Evolutionary conservation across 37 sponge, comb jelly and placozoan species (phyloP), one percentile per base, ranked within the genome.

Genomic region (Beroe ovata): DNA sequence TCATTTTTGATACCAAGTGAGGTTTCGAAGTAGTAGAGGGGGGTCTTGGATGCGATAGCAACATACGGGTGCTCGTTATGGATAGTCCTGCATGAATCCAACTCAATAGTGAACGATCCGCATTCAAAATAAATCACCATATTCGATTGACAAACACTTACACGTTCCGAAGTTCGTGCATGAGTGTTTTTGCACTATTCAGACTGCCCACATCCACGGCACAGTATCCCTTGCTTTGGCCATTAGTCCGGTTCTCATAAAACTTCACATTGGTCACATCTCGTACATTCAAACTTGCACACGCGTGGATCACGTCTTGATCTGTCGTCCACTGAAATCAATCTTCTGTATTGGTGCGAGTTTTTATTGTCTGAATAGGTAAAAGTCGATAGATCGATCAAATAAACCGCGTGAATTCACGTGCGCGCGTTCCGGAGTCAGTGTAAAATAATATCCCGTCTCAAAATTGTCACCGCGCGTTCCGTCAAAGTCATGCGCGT

Each of bases 241-340:
- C 98, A 64, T 97, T 97, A 0, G 94, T 90, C 89, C 95, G 90
- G 92, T 95, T 97, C 90, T 97, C 98, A 54, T 91, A 97, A 47
- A 97, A 93, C 89, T 94, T 94, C 84, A 97, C 60, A 59, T 90
- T 89, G 0, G 29, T 59, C 8, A 97, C 91, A 0, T 91, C 93
- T n/a, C 61, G 71, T 29, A 94, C 64, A 0, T 93, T 94, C 0
- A 71, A 34, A 25, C 71, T 90, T 19, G 47, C 89, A n/a, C 94
- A 91, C 0, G 93, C 91, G 33, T 38, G 58, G 3, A 96, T 90
- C 39, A 96, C 33, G 89, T 96, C 94, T 42, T 89, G 88, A 38
- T 96, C 96, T 0, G 96, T 93, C 18, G 94, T 96, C 96, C 96
- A 96, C 96, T 96, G 92, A 0, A 72, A n/a, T n/a, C n/a, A n/a